Evolutionary conservation across 2,113 vertebrate species (phyloP).

Genomic region (Crotalus viridis): DNA sequence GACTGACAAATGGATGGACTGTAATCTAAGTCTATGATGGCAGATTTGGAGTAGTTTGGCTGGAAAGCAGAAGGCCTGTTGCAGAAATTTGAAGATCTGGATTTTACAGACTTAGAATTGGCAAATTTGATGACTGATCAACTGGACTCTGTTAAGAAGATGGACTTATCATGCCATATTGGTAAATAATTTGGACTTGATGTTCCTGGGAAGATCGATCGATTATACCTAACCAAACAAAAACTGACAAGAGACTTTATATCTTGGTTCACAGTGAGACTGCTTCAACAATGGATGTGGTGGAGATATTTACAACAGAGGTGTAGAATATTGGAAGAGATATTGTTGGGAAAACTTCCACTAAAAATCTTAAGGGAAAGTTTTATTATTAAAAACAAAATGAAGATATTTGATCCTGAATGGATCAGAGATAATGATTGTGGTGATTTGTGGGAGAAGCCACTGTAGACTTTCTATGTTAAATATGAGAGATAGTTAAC

Average conservation of each 20-base stretch:
- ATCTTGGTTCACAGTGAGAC: background rate
- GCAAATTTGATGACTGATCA: background rate
- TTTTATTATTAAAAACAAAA: background rate
- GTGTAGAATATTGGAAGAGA: background rate
- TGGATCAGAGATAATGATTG: background rate
- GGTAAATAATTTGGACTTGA: background rate
- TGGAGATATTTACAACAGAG: background rate
- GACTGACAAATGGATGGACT: background rate
- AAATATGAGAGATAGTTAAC: background rate
- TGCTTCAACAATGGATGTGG: background rate
- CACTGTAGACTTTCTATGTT: background rate
- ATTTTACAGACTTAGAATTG: background rate
- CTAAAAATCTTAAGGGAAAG: background rate
- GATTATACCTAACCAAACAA: background rate
- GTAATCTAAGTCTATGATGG: background rate
- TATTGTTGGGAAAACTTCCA: background rate
- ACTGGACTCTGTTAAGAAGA: background rate
- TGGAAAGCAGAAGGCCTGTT: background rate
- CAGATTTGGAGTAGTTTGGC: background rate
- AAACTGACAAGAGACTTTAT: background rate
- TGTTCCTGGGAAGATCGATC: background rate
- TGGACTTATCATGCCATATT: background rate
- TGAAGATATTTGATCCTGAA: background rate
- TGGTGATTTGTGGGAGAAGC: background rate
- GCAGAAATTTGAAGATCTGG: background rate